phyloP scores from a whole-genome alignment of 35 echinoderm and acorn worm genomes.

The Amphiura filiformis region DNA sequence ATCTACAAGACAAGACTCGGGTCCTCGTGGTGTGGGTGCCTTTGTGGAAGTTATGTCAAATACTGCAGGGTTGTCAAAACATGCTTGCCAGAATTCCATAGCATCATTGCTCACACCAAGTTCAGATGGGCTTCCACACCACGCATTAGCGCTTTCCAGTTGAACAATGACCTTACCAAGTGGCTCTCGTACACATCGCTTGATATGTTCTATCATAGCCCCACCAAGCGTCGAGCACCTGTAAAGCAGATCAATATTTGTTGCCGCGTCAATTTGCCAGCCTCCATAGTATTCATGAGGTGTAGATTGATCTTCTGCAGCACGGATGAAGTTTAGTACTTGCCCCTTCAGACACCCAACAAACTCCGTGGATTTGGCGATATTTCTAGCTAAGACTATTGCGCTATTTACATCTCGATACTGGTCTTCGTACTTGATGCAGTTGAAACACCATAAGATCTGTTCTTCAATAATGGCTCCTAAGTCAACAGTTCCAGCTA shows the following conservation, averaged over 20 bases:
- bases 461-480: constrained; percentile 13
- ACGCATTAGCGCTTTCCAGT: constrained; percentile 21
- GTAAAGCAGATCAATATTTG: not conserved
- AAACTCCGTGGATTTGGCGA: not conserved
- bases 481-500: not conserved
- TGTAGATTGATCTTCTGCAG: not conserved
- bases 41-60: not conserved
- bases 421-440: constrained; percentile 19
- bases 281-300: not conserved
- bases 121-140: not conserved
- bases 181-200: constrained; percentile 2
- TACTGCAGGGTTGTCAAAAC: not conserved
- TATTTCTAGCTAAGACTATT: not conserved
- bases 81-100: constrained; percentile 7
- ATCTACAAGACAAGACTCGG: not conserved
- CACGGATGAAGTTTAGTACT: constrained; percentile 18
- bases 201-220: constrained; percentile 20
- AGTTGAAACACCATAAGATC: constrained; percentile 37
- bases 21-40: not conserved
- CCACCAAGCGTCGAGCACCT: not conserved
- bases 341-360: not conserved
- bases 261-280: constrained; percentile 33
- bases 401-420: constrained; percentile 4
- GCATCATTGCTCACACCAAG: not conserved
- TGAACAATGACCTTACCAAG: constrained; percentile 11